Evolutionary conservation across 1,140 invertebrate genomes (phyloP), one percentile per base, ranked within the genome.

Genomic region (Asbolus verrucosus): DNA sequence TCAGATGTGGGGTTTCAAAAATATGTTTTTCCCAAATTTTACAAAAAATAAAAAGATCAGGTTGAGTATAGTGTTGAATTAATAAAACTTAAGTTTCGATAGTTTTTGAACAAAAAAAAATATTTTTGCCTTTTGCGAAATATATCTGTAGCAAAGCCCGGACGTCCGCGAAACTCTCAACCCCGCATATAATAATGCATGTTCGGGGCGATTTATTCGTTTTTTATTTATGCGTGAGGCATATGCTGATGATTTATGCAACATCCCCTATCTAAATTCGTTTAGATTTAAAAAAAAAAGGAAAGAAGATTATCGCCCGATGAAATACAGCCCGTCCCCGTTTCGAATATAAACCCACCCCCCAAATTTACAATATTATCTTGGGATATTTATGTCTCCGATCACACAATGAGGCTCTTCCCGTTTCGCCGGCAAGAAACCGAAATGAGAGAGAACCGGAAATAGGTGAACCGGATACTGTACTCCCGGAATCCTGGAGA

Each of bases 301-400:
- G 9, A 54, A 54, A 16, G 21, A 21, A 54, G 46, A 54, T 54
- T 54, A 54, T 54, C 46, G 19, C 14, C 21, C 15, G 46, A 54
- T 54, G 46, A 54, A 54, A 54, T 54, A 54, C 46, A 19, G 46
- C 21, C n/a, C n/a, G n/a, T n/a, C n/a, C n/a, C n/a, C n/a, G n/a
- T n/a, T n/a, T 16, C 19, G 19, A 54, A 14, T 11, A 27, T n/a
- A 14, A 11, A 43, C n/a, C 39, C 39, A 43, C 39, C 39, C 39
- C 39, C 13, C 39, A 21, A 24, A 54, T 54, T 54, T 54, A 54
- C 46, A 54, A 54, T 54, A 54, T 54, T 30, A 54, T 54, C 46
- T 54, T 19, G 46, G 46, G 46, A 54, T 54, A 54, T 54, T 54
- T 54, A 54, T 54, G 46, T 54, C 46, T 27, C 46, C 46, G 46